These are phyloP conservation scores for Holothuria leucospilota DNA, from an alignment of 53 echinoderm and acorn worm genomes.

Conservation along the genomic window DNA sequence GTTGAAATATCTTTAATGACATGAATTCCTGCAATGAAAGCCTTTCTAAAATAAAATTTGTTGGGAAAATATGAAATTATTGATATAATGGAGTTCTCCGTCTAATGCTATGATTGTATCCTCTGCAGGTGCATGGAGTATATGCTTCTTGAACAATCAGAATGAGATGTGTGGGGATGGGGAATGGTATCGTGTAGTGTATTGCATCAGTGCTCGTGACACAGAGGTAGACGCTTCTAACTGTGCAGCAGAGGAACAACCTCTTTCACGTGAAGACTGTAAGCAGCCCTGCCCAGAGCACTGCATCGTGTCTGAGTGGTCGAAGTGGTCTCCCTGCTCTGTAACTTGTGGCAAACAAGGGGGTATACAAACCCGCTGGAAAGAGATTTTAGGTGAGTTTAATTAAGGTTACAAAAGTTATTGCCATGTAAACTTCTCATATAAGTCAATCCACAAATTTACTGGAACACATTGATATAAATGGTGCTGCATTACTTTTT, in stretches of 20 bases:
- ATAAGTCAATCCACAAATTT: background rate
- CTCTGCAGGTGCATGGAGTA: conserved; percentile 63
- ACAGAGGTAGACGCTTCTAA: conserved; percentile 53
- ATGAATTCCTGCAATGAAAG: too few species aligned
- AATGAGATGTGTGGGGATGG: conserved; percentile 80
- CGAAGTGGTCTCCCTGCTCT: conserved; percentile 84
- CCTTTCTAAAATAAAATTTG: too few species aligned
- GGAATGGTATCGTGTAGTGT: conserved; percentile 66
- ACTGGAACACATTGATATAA: too few species aligned
- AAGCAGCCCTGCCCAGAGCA: conserved; percentile 86
- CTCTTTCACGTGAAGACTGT: conserved; percentile 60
- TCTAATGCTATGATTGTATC: too few species aligned
- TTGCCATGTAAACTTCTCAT: background rate
- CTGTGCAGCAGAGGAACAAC: conserved; percentile 62
- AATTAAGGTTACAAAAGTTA: too few species aligned
- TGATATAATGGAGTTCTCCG: too few species aligned
- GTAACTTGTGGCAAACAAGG: conserved; percentile 87
- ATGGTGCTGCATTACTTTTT: too few species aligned
- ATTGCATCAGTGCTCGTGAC: conserved; percentile 89
- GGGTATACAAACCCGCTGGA: conserved; percentile 72
- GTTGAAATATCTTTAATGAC: too few species aligned
- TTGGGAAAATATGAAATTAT: too few species aligned
- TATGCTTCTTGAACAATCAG: conserved; percentile 71
- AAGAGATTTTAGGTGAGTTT: conserved; percentile 82
- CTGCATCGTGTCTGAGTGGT: conserved; percentile 95